Conservation (phyloP, 2,888 invertebrate species). For the Eutolmus rufibarbis region DNA sequence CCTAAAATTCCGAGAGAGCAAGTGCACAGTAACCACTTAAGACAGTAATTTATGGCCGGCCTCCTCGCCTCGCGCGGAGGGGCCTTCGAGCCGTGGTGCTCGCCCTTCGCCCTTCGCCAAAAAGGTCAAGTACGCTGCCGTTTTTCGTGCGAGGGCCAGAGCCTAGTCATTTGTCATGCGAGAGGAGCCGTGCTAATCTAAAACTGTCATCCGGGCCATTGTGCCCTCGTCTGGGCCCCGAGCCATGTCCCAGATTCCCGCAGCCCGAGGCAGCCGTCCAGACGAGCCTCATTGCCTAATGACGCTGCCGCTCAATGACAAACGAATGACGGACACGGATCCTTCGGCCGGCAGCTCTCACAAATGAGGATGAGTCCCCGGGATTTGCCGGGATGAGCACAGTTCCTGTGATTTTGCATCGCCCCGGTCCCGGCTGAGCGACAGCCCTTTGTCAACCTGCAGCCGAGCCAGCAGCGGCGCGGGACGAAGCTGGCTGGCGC, state of each 20-base stretch:
- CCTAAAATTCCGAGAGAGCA: not conserved
- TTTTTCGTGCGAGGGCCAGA: not conserved
- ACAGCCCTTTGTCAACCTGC: conserved; percentile 15
- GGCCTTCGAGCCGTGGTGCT: not conserved
- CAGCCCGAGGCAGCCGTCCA: not conserved
- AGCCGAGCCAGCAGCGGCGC: not conserved
- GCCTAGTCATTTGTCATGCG: conserved; percentile 5
- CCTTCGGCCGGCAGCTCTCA: not conserved
- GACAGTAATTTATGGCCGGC: not conserved
- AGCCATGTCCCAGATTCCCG: not conserved
- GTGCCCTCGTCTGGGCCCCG: not conserved
- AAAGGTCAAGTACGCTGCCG: conserved; percentile 8
- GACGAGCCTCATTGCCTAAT: conserved; percentile 29
- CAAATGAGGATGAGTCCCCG: not conserved
- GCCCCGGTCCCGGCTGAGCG: not conserved
- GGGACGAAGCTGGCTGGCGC: conserved; percentile 10
- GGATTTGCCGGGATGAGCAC: not conserved
- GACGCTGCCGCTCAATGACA: conserved; percentile 15
- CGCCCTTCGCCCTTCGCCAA: not conserved
- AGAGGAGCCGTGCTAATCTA: conserved; percentile 33
- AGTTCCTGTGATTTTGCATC: not conserved
- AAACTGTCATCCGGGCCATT: conserved; percentile 31
- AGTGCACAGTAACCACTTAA: conserved; percentile 29
- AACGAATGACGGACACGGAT: conserved; percentile 22
- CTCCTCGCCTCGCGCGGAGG: not conserved